Base-by-base conservation (phyloP, 1,140 invertebrate genomes). In the Diorhabda elongata region DNA sequence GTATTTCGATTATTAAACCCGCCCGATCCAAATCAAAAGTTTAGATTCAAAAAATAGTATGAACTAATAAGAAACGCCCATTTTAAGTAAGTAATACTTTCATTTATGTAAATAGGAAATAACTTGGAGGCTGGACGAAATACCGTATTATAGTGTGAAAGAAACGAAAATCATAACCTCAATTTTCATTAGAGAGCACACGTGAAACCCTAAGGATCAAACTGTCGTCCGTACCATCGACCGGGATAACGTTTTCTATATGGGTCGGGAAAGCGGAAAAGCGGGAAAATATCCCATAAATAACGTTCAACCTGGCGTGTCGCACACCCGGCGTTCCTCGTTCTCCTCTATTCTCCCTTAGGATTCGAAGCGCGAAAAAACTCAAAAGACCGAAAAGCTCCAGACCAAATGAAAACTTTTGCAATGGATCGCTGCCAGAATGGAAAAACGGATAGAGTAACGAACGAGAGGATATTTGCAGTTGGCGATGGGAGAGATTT, bases 231-330 rank as follows among this genome's bases (percentile, higher is more conserved):
- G 69, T 75, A 73, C 75, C 73, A 76, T 75, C 74, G 68, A 74
- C 70, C 73, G 74, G 73, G 75, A 78, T 77, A 52, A 78, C 77
- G 77, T 77, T 76, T 75, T 76, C 76, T 78, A 78, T 76, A 77
- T 72, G 73, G 75, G 71, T 68, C 47, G 47, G 47, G 47, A 52
- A 52, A 52, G 6, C 47, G 47, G 47, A 52, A 67, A 61, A 68
- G 70, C 71, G 75, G 76, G 77, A 76, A 79, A 78, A 77, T 73
- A 73, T 69, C 70, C 71, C 77, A 79, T 79, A 79, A 79, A 79
- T 80, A 80, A 79, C 76, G 77, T 74, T 76, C 76, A 80, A 76
- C 77, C 75, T 77, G 76, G 73, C 74, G 74, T 74, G 71, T 73
- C 72, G 74, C 74, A 71, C 60, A 70, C 69, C 58, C 68, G 70